phyloP scores from a whole-genome alignment of 2,113 vertebrate species.

The Electrona antarctica region DNA sequence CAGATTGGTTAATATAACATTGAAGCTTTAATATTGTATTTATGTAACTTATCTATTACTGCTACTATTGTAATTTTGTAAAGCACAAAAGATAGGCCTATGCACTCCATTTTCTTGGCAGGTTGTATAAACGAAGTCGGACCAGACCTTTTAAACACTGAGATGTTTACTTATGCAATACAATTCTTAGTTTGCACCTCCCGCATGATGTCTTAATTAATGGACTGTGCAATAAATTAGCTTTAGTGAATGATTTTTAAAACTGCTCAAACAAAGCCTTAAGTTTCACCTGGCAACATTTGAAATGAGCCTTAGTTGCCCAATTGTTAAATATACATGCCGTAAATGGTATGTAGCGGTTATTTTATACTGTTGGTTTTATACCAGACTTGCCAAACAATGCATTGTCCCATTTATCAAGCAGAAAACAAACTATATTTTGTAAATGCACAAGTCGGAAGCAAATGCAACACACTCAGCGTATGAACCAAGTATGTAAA shows the following conservation, averaged over 20 bases:
- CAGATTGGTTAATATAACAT: too few species aligned
- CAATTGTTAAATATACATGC: not conserved
- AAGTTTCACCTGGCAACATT: not conserved
- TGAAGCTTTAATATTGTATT: too few species aligned
- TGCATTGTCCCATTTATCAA: not conserved
- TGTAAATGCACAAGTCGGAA: slow-evolving; percentile 6
- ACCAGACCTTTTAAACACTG: not conserved
- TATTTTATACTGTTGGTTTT: slow-evolving; percentile 6
- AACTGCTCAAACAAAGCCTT: not conserved
- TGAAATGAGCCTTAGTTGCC: not conserved
- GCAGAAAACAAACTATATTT: slow-evolving; percentile 26
- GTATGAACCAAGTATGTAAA: slow-evolving; percentile 45
- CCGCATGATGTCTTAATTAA: slow-evolving; percentile 20
- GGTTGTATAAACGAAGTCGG: not conserved
- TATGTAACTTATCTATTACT: not conserved
- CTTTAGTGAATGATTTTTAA: slow-evolving; percentile 7
- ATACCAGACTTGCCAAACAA: slow-evolving; percentile 6
- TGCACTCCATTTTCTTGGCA: not conserved
- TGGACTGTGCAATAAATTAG: slow-evolving; percentile 22
- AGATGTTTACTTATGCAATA: slow-evolving; percentile 15
- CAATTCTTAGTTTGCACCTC: not conserved
- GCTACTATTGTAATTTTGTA: slow-evolving; percentile 7
- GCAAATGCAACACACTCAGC: slow-evolving; percentile 12
- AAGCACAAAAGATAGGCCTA: not conserved
- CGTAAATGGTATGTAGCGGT: not conserved